phyloP scores from a whole-genome alignment of 2,888 invertebrate species.

The Chymomyza amoena region DNA sequence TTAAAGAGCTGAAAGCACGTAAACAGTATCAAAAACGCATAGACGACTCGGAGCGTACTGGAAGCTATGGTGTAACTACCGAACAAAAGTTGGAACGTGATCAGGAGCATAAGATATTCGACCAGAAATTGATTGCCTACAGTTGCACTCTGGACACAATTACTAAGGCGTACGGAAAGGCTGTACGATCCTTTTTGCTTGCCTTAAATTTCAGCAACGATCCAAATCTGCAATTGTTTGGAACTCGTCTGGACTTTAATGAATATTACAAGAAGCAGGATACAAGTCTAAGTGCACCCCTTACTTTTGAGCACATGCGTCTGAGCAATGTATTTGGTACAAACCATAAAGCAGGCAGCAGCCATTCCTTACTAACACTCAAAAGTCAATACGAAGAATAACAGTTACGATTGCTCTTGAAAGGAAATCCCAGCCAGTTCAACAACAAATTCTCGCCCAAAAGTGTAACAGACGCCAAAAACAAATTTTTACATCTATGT shows the following conservation, averaged over 20 bases:
- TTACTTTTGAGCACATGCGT: constrained; percentile 83
- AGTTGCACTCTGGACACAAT: constrained; percentile 73
- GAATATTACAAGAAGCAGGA: constrained; percentile 94
- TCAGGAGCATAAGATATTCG: constrained; percentile 76
- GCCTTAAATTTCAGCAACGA: constrained; percentile 91
- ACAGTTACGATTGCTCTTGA: not conserved
- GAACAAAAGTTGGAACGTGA: constrained; percentile 76
- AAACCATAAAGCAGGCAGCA: constrained; percentile 20
- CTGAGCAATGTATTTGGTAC: constrained; percentile 80
- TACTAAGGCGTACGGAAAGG: constrained; percentile 82
- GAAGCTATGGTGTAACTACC: constrained; percentile 73
- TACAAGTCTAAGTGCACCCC: constrained; percentile 85
- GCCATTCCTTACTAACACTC: too few species aligned
- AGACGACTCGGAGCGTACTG: constrained; percentile 61
- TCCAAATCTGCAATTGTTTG: constrained; percentile 92
- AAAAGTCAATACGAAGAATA: constrained; percentile 38
- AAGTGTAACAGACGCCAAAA: not conserved
- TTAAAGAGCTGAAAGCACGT: constrained; percentile 71
- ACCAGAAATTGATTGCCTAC: constrained; percentile 65
- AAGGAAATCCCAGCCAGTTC: too few species aligned
- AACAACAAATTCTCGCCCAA: not conserved
- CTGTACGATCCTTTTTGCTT: constrained; percentile 91
- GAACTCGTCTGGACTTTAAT: constrained; percentile 96
- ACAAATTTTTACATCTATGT: not conserved
- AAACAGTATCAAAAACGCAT: constrained; percentile 58